A percentile compares a stretch with the other conserved stretches of the same genome.
Conservation (phyloP, 1,140 invertebrate genomes). For the Drosophila sp. region DNA sequence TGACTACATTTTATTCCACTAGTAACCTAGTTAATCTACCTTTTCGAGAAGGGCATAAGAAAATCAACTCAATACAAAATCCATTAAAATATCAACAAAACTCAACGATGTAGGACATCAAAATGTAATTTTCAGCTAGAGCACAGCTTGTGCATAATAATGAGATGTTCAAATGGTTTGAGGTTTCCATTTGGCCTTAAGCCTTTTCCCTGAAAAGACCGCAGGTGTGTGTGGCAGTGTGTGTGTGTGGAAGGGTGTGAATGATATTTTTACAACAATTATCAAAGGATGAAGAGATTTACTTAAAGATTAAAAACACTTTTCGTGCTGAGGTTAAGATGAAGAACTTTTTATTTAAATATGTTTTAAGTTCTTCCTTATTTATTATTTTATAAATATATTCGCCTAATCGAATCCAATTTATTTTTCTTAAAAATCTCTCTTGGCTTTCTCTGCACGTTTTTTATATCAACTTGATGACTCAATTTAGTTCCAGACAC, state of each 20-base stretch:
- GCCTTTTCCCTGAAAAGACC: slow-evolving; percentile 33
- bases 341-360: slow-evolving; percentile 17
- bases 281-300: slow-evolving; percentile 19
- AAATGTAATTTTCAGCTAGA: slow-evolving; percentile 73
- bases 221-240: slow-evolving; percentile 32
- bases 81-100: slow-evolving; percentile 79
- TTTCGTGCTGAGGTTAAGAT: background rate
- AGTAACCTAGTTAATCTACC: background rate
- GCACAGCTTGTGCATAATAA: slow-evolving; percentile 72
- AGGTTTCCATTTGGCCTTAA: slow-evolving; percentile 43
- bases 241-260: slow-evolving; percentile 14
- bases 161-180: slow-evolving; percentile 40
- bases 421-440: background rate
- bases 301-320: slow-evolving; percentile 36
- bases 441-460: slow-evolving; percentile 19
- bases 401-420: slow-evolving; percentile 5
- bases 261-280: slow-evolving; percentile 38
- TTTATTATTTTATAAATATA: slow-evolving; percentile 15
- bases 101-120: slow-evolving; percentile 71
- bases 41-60: slow-evolving; percentile 2
- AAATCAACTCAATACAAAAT: slow-evolving; percentile 72
- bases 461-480: slow-evolving; percentile 38
- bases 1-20: too few species aligned
- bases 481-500: slow-evolving; percentile 46
- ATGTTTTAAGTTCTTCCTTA: background rate